Evolutionary conservation across 2,888 invertebrate genomes (phyloP).

Genomic region (Apocheima hispidaria): DNA sequence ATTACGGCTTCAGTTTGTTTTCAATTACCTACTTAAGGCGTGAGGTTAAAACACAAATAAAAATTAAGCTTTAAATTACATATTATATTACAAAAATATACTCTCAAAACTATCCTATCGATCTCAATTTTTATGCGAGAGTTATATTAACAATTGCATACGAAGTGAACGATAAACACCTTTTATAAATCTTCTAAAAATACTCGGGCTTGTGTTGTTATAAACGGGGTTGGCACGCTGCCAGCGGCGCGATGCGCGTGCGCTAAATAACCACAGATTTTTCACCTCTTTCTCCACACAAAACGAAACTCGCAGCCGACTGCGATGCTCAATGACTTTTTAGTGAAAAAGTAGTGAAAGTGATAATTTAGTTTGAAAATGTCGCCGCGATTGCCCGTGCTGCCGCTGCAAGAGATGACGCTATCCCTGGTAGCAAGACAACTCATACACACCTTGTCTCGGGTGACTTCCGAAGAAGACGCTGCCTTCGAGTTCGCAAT

Average conservation of each 20-base stretch:
- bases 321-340: constrained; percentile 72
- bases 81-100: not conserved
- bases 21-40: not conserved
- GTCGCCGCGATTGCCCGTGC: constrained; percentile 88
- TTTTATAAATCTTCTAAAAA: constrained; percentile 83
- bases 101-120: not conserved
- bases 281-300: constrained; percentile 74
- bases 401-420: constrained; percentile 86
- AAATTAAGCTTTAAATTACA: constrained; percentile 4
- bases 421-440: constrained; percentile 87
- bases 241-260: constrained; percentile 70
- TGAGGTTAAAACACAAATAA: too few species aligned
- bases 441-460: constrained; percentile 87
- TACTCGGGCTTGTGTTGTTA: constrained; percentile 80
- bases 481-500: constrained; percentile 86
- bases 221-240: constrained; percentile 75
- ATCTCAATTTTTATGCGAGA: constrained; percentile 38
- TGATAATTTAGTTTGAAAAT: constrained; percentile 72
- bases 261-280: constrained; percentile 77
- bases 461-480: constrained; percentile 87
- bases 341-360: constrained; percentile 57
- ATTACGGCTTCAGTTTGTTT: constrained; percentile 5
- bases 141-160: constrained; percentile 65
- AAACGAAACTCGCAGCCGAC: constrained; percentile 63
- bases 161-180: constrained; percentile 71